These are phyloP conservation scores for Oryzias curvinotus DNA, from an alignment of 2,113 vertebrate species.

Conservation along the genomic window DNA sequence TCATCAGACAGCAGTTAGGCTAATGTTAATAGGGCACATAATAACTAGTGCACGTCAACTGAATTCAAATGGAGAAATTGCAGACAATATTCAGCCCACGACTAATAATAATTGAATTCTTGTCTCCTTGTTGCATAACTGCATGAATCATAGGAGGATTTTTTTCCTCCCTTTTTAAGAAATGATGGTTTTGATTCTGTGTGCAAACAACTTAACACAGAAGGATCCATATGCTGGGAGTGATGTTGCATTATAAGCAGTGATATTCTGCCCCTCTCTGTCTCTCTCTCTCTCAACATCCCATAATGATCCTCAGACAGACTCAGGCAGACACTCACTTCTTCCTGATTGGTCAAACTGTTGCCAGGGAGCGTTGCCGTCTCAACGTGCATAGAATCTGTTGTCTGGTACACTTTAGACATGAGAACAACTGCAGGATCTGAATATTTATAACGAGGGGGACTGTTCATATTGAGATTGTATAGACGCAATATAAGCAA, in stretches of 20 bases:
- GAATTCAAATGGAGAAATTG: slow-evolving; percentile 67
- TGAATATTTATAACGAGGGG: slow-evolving; percentile 80
- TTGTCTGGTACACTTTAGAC: slow-evolving; percentile 78
- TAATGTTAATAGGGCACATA: slow-evolving; percentile 39
- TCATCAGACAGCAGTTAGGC: slow-evolving; percentile 26
- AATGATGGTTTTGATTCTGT: slow-evolving; percentile 59
- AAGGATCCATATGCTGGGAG: slow-evolving; percentile 58
- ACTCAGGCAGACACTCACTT: slow-evolving; percentile 70
- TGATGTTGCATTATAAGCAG: slow-evolving; percentile 70
- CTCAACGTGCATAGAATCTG: slow-evolving; percentile 78
- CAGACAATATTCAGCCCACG: slow-evolving; percentile 71
- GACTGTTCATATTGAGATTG: slow-evolving; percentile 71
- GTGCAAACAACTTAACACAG: slow-evolving; percentile 69
- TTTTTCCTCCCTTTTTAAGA: slow-evolving; percentile 23
- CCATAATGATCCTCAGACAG: slow-evolving; percentile 76
- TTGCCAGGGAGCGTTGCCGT: slow-evolving; percentile 77
- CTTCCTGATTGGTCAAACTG: slow-evolving; percentile 75
- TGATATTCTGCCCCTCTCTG: slow-evolving; percentile 61
- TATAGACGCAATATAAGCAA: slow-evolving; percentile 57
- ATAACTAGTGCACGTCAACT: slow-evolving; percentile 56
- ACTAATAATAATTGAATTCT: slow-evolving; percentile 67
- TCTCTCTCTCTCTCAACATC: slow-evolving; percentile 61
- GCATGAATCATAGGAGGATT: slow-evolving; percentile 56
- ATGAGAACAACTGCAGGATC: slow-evolving; percentile 80
- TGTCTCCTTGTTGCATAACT: slow-evolving; percentile 72